phyloP scores from a whole-genome alignment of 2,797 vertebrate species.

The Triplophysa bombifrons region DNA sequence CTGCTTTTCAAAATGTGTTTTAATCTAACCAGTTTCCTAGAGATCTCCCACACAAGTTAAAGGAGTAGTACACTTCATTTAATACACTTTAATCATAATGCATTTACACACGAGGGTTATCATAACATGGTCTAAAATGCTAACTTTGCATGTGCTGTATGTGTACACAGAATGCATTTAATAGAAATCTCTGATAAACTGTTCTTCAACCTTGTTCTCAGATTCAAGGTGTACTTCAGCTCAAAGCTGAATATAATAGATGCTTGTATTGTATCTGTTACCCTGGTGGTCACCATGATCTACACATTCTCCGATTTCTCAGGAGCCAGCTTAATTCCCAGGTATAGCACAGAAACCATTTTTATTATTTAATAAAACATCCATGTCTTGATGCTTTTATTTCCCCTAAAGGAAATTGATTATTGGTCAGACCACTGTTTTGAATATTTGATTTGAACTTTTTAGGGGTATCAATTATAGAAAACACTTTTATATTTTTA shows the following conservation, averaged over 20 bases:
- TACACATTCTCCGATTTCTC: slow-evolving; percentile 79
- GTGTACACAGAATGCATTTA: not conserved
- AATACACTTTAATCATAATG: too few relatives aligned
- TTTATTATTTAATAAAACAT: not conserved
- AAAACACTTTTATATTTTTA: not conserved
- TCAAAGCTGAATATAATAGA: slow-evolving; percentile 86
- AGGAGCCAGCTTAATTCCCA: slow-evolving; percentile 79
- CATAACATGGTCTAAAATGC: not conserved
- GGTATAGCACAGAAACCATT: slow-evolving; percentile 69
- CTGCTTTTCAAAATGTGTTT: not conserved
- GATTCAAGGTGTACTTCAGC: slow-evolving; percentile 85
- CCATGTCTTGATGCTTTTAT: not conserved
- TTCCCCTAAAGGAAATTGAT: not conserved
- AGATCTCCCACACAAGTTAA: not conserved
- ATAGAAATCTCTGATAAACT: not conserved
- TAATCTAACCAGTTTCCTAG: slow-evolving; percentile 9
- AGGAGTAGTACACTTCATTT: not conserved
- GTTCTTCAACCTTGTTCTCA: slow-evolving; percentile 61
- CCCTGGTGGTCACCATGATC: slow-evolving; percentile 81
- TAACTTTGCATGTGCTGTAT: not conserved
- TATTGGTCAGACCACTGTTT: too few relatives aligned
- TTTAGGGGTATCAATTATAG: not conserved
- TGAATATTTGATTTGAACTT: too few relatives aligned
- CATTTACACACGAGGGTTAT: not conserved
- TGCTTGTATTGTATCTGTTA: slow-evolving; percentile 80